Conservation (phyloP, 2,113 vertebrate genomes). For the Ondatra zibethicus region DNA sequence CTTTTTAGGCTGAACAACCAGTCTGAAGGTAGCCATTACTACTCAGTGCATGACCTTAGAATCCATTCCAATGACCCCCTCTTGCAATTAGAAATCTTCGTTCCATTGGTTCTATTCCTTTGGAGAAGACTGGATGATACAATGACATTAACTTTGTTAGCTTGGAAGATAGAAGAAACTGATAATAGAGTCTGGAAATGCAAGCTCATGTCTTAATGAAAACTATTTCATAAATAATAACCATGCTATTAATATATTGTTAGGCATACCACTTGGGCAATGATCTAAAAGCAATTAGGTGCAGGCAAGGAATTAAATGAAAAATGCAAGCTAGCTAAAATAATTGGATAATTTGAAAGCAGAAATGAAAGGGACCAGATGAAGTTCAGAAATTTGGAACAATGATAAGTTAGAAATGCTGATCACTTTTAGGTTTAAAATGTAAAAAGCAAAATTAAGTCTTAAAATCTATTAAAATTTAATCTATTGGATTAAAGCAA, state of each 20-base stretch:
- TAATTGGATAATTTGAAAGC: conserved; percentile 22
- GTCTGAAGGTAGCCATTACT: not conserved
- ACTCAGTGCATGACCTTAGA: not conserved
- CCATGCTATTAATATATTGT: not conserved
- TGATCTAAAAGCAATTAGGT: not conserved
- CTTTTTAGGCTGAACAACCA: not conserved
- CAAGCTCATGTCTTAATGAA: not conserved
- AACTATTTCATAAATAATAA: conserved; percentile 36
- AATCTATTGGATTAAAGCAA: conserved; percentile 39
- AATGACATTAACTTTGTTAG: not conserved
- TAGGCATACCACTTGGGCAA: not conserved
- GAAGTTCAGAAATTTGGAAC: not conserved
- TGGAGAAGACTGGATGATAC: not conserved
- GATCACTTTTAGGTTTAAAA: conserved; percentile 45
- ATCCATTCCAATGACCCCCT: not conserved
- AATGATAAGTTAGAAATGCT: not conserved
- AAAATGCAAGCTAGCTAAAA: conserved; percentile 46
- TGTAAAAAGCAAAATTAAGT: conserved; percentile 36
- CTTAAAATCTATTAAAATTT: conserved; percentile 28
- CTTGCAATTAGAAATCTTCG: not conserved
- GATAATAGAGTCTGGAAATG: not conserved
- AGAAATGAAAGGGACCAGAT: conserved; percentile 16
- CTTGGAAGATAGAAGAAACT: not conserved
- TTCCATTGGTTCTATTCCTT: not conserved
- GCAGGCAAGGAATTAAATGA: not conserved